A percentile compares a stretch with the other conserved stretches of the same genome.
Evolutionary conservation across 2,888 invertebrate genomes (phyloP).

Genomic region (Anthoptus insignis): DNA sequence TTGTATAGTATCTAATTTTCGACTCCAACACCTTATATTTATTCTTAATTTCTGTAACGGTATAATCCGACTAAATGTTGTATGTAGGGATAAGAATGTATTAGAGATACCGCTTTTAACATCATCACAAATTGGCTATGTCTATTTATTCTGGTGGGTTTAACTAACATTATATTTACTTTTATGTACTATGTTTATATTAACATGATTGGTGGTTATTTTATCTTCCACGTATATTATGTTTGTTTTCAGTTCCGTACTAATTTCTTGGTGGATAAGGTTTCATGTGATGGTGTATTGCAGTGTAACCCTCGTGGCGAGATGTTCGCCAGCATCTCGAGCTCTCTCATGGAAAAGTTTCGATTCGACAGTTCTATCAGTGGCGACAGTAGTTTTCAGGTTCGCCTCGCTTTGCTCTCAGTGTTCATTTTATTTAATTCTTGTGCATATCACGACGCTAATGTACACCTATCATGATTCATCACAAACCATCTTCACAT

Average conservation of each 20-base stretch:
- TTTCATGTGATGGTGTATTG: slow-evolving; percentile 72
- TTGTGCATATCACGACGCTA: slow-evolving; percentile 27
- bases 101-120: no score
- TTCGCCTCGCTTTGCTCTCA: slow-evolving; percentile 82
- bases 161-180: slow-evolving; percentile 35
- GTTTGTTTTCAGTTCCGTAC: slow-evolving; percentile 65
- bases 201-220: slow-evolving; percentile 41
- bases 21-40: no score
- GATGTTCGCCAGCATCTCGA: slow-evolving; percentile 94
- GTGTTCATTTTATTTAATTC: slow-evolving; percentile 59
- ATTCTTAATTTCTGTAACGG: no score
- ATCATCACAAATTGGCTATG: background rate
- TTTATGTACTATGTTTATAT: slow-evolving; percentile 44
- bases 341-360: slow-evolving; percentile 93
- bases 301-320: slow-evolving; percentile 93
- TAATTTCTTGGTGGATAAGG: slow-evolving; percentile 52
- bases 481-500: slow-evolving; percentile 30
- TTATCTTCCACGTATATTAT: slow-evolving; percentile 53
- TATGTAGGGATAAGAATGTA: no score
- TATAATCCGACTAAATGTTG: no score
- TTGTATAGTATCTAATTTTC: no score
- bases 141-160: background rate
- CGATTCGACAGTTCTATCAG: slow-evolving; percentile 92
- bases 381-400: slow-evolving; percentile 92
- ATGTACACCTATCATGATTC: slow-evolving; percentile 19